Conservation (phyloP, 2,888 invertebrate species). For the Cerastoderma edule region DNA sequence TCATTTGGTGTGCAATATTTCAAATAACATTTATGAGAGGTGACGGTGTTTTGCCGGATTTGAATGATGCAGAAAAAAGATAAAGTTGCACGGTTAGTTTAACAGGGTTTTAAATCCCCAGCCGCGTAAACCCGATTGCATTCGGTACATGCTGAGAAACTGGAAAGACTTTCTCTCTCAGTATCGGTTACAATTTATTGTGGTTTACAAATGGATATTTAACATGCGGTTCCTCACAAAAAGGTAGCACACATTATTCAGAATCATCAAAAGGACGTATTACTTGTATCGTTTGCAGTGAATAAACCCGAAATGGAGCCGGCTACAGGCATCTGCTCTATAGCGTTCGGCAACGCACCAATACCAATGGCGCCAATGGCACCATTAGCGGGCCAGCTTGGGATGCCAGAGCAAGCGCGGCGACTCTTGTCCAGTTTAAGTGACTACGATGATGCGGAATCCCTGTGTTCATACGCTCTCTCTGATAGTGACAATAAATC, state of each 20-base stretch:
- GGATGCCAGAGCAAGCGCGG: background rate
- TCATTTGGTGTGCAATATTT: slow-evolving; percentile 6
- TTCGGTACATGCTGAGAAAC: slow-evolving; percentile 7
- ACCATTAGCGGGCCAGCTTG: background rate
- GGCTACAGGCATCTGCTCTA: background rate
- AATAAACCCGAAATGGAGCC: slow-evolving; percentile 15
- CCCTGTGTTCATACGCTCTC: slow-evolving; percentile 30
- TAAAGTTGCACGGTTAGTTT: slow-evolving; percentile 16
- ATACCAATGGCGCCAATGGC: background rate
- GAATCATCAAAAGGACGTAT: too few species aligned
- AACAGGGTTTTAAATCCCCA: slow-evolving; percentile 3
- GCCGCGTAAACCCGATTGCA: background rate
- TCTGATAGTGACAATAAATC: slow-evolving; percentile 67
- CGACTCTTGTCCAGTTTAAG: slow-evolving; percentile 8
- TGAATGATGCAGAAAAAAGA: slow-evolving; percentile 15
- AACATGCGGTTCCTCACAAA: too few species aligned
- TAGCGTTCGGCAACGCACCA: background rate
- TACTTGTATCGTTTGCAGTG: background rate
- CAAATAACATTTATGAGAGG: slow-evolving; percentile 19
- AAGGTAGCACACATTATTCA: too few species aligned
- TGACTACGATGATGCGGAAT: slow-evolving; percentile 50
- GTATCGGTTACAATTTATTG: too few species aligned
- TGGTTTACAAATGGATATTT: too few species aligned
- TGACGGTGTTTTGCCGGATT: slow-evolving; percentile 9
- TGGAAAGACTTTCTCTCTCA: too few species aligned